These are phyloP conservation scores for Glossophaga mutica DNA, from an alignment of 2,797 vertebrate genomes.

Conservation along the genomic window DNA sequence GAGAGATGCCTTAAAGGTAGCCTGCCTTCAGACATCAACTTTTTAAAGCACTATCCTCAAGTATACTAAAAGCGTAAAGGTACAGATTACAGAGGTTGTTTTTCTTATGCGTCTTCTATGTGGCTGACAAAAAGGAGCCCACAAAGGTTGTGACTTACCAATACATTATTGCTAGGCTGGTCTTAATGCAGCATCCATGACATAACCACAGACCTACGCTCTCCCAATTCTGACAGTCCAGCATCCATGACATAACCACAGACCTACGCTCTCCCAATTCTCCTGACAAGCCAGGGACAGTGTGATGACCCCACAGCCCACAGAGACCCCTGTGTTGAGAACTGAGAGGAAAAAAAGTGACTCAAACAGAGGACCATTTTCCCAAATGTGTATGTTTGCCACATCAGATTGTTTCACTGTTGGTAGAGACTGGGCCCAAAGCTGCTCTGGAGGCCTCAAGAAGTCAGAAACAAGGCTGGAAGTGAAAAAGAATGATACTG, in stretches of 20 bases:
- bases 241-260: no score
- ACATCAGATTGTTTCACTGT: background rate
- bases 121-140: background rate
- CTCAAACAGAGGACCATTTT: background rate
- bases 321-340: background rate
- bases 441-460: background rate
- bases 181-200: background rate
- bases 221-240: background rate
- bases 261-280: background rate
- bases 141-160: background rate
- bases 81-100: background rate
- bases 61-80: background rate
- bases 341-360: background rate
- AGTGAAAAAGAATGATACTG: background rate
- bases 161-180: rapidly evolving
- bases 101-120: background rate
- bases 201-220: background rate
- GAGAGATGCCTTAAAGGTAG: background rate
- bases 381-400: background rate
- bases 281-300: background rate
- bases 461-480: background rate
- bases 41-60: background rate
- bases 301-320: background rate
- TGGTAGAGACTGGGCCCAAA: background rate
- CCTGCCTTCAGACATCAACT: background rate